Evolutionary conservation across 53 echinoderm and acorn worm species (phyloP), one percentile per base, ranked within the genome.

Genomic region (Stichopus horrens): DNA sequence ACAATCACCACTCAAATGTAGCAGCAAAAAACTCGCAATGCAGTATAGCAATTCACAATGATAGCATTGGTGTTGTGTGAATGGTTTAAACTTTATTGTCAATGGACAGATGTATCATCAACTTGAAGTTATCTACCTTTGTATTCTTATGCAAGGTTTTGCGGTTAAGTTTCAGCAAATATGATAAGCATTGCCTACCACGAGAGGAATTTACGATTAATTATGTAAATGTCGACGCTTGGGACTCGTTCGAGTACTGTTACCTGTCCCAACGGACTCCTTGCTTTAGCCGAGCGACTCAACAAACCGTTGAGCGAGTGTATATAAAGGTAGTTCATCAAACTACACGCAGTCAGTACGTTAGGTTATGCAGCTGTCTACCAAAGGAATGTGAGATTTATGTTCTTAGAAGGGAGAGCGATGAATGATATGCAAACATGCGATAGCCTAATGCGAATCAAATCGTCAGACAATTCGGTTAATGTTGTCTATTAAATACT

Each of bases 181-280:
- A 81, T 81, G 56, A 21, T 81, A 81, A 53, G 81, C 55, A 81
- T 81, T 51, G 81, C 81, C 22, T 81, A 56, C 81, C 37, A 13
- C 57, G 81, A 22, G 10, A 81, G 57, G 57, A 81, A 81, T 81
- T 81, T 21, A 58, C 20, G 81, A 81, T 81, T 81, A 81, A 81
- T 81, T 81, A 81, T 81, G 81, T 57, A 57, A 81, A 81, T 81
- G 19, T 58, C 19, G 54, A 56, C 81, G 8, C 81, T 57, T 19
- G 81, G 81, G 81, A 81, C 81, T 56, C 54, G 37, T 57, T n/a
- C 81, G 81, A 16, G 81, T 54, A 21, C 9, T 81, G 56, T 81
- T 18, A 81, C 58, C 21, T 52, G 81, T 58, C 81, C 81, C 81
- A 11, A 18, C 19, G 58, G 81, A 81, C 19, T 18, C 71, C 7